A percentile compares a stretch with the other conserved stretches of the same genome.
Evolutionary conservation across 2,113 vertebrate genomes (phyloP).

Genomic region (Chitala chitala): DNA sequence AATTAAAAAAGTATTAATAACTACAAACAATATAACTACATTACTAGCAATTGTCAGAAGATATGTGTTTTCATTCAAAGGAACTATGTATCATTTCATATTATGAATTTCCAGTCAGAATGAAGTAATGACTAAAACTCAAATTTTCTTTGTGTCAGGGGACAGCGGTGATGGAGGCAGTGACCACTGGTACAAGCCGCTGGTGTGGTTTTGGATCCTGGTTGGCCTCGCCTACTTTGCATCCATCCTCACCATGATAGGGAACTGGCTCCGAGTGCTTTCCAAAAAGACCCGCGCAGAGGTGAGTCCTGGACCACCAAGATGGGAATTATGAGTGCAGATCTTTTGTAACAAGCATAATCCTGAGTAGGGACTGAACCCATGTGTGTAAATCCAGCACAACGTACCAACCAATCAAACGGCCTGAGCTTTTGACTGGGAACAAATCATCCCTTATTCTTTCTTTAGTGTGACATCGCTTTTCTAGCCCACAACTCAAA

Average conservation of each 20-base stretch:
- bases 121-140: neutral
- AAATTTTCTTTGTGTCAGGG: slow-evolving; percentile 40
- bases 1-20: too few relatives aligned
- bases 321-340: neutral
- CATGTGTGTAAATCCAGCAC: too few relatives aligned
- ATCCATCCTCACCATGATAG: slow-evolving; percentile 83
- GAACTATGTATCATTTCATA: too few relatives aligned
- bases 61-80: too few relatives aligned
- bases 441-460: too few relatives aligned
- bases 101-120: neutral
- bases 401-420: too few relatives aligned
- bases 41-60: too few relatives aligned
- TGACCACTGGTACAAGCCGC: slow-evolving; percentile 74
- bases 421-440: too few relatives aligned
- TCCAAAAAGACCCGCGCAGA: slow-evolving; percentile 77
- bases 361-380: too few relatives aligned
- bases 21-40: too few relatives aligned
- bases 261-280: slow-evolving; percentile 82
- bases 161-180: slow-evolving; percentile 46
- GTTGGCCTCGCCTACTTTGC: slow-evolving; percentile 86
- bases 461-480: too few relatives aligned
- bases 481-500: too few relatives aligned
- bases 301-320: slow-evolving; percentile 36
- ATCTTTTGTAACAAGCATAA: neutral
- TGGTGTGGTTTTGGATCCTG: slow-evolving; percentile 90